Evolutionary conservation across 2,113 vertebrate genomes (phyloP).

Genomic region (Phoxinus phoxinus): DNA sequence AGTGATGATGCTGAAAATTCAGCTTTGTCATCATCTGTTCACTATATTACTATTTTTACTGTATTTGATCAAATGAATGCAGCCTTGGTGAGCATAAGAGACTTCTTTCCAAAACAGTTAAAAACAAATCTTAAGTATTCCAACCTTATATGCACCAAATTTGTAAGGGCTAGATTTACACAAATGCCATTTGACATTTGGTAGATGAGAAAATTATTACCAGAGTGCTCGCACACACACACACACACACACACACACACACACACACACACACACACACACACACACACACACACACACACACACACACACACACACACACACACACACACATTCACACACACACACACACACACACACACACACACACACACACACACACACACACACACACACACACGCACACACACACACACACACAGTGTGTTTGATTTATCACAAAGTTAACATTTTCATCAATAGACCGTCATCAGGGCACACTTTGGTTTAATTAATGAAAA

Average conservation of each 20-base stretch:
- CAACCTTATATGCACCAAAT: background rate
- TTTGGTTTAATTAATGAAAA: conserved; percentile 47
- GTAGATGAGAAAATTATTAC: conserved; percentile 13
- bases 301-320: background rate
- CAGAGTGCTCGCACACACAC: background rate
- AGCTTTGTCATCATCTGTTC: background rate
- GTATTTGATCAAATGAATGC: background rate
- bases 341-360: background rate
- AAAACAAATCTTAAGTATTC: background rate
- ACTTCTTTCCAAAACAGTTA: background rate
- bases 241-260: background rate
- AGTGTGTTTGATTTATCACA: conserved; percentile 3
- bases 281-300: background rate
- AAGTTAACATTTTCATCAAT: conserved; percentile 42
- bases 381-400: background rate
- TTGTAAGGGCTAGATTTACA: background rate
- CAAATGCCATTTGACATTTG: background rate
- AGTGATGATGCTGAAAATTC: no score
- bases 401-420: background rate
- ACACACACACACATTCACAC: background rate
- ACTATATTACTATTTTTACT: background rate
- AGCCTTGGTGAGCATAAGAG: background rate
- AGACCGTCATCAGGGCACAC: conserved; percentile 32
- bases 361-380: no score
- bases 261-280: no score